Evolutionary conservation across 2,797 vertebrate species (phyloP), one percentile per base, ranked within the genome.

Genomic region (Mastacembelus armatus): DNA sequence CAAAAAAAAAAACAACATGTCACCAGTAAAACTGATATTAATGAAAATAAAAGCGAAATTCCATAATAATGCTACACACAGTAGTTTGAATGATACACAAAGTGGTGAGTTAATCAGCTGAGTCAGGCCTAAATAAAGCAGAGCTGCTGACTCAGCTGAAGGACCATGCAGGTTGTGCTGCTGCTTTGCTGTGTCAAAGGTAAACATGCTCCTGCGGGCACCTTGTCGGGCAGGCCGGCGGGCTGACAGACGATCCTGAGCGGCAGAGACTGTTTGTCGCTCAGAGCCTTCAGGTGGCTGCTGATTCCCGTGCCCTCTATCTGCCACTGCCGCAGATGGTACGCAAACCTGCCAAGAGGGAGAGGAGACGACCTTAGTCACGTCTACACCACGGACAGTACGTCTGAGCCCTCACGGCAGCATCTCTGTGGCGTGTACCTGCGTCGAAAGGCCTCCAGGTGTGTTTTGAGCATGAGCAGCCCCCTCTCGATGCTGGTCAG

Each of bases 271-370:
- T 99, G 98, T 85, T 99, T 99, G 89, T 99, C 97, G 78, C 97
- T 98, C 81, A 99, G 92, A 18, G 97, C 97, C 91, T 99, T 99
- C 80, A 98, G 93, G 87, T 99, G 98, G 86, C 98, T 99, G 94
- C 96, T 98, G 91, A 99, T 99, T 8, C 98, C 98, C 15, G 96
- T 98, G 35, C 98, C 98, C 88, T 99, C 98, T 44, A 99, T 99
- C 92, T 99, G 98, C 98, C 98, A 99, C 87, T 99, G 98, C 7
- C 98, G 93, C 75, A 99, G 93, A 87, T 99, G 98, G 85, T 99
- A 99, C 0, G 98, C 98, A 90, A 99, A 99, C 92, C 98, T 99
- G 89, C 7, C n/a, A 0, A 15, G n/a, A n/a, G n/a, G 21, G 14
- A 18, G 18, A 9, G n/a, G 16, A 35, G 4, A 33, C n/a, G n/a